These are phyloP conservation scores for Bombus soroeensis DNA, from an alignment of 1,140 invertebrate species.

Conservation along the genomic window DNA sequence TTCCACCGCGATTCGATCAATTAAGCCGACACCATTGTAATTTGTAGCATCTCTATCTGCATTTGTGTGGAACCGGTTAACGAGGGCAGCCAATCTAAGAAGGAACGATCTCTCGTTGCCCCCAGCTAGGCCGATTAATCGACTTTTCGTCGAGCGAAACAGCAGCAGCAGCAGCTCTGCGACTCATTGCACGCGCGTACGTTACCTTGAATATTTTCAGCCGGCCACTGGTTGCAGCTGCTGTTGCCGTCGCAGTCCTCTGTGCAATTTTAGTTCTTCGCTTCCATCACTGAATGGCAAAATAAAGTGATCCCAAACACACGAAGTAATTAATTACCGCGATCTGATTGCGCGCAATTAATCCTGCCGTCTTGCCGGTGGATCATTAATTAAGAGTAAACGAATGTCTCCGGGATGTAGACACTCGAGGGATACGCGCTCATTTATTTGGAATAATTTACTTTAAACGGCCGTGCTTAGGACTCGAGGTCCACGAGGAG, in stretches of 20 bases:
- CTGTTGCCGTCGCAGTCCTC: not conserved
- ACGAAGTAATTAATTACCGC: conserved; percentile 66
- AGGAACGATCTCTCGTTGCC: conserved; percentile 35
- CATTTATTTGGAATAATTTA: conserved; percentile 72
- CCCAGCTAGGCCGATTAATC: conserved; percentile 45
- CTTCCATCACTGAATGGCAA: conserved; percentile 55
- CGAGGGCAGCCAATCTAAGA: conserved; percentile 30
- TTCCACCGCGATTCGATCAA: conserved; percentile 44
- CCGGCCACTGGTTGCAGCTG: not conserved
- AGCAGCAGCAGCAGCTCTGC: not conserved
- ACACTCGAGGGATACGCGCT: conserved; percentile 60
- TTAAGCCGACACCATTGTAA: conserved; percentile 52
- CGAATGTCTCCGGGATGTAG: conserved; percentile 66
- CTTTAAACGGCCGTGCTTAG: conserved; percentile 51
- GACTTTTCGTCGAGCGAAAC: conserved; percentile 20
- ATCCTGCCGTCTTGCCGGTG: conserved; percentile 64
- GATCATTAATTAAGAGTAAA: conserved; percentile 71
- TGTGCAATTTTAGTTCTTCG: conserved; percentile 33
- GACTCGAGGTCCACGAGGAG: not conserved
- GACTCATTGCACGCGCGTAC: conserved; percentile 9
- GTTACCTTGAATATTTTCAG: conserved; percentile 59
- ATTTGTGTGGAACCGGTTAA: conserved; percentile 52
- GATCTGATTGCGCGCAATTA: conserved; percentile 71
- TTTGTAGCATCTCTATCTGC: conserved; percentile 54
- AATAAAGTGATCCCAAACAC: conserved; percentile 64